These are phyloP conservation scores for Lamellibrachia luymesi DNA, from an alignment of 1,140 invertebrate species.

Conservation along the genomic window DNA sequence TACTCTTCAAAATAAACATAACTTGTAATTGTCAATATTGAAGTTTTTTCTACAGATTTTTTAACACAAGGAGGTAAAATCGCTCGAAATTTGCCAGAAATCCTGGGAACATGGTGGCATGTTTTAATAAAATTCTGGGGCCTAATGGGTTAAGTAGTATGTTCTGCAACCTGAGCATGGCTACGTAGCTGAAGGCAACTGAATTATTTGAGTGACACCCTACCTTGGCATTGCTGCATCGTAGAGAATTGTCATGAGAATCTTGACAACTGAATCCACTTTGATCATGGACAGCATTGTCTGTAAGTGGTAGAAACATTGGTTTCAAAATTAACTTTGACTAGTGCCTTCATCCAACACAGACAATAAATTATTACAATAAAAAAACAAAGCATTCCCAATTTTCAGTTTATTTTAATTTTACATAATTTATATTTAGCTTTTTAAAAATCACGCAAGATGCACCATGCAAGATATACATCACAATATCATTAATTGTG, in stretches of 20 bases:
- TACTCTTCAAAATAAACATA: no score
- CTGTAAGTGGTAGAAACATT: conserved; percentile 36
- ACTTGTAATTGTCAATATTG: no score
- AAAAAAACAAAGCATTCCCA: background rate
- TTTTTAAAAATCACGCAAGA: background rate
- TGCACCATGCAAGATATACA: no score
- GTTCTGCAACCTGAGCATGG: background rate
- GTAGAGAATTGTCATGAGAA: conserved; percentile 81
- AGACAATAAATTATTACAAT: conserved; percentile 16
- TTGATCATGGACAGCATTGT: conserved; percentile 80
- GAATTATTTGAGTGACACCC: conserved; percentile 16
- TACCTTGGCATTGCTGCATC: conserved; percentile 65
- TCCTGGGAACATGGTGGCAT: no score
- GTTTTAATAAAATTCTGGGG: no score
- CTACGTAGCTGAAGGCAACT: background rate
- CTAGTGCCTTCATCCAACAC: background rate
- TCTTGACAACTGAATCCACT: conserved; percentile 75
- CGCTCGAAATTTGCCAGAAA: no score
- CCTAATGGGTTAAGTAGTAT: no score
- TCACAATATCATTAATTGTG: no score
- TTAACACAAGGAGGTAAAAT: no score
- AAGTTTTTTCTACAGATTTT: no score
- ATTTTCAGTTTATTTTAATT: background rate
- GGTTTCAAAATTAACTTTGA: background rate
- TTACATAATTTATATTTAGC: background rate